phyloP scores from a whole-genome alignment of 2,113 vertebrate genomes.

The Turdus rufiventris region DNA sequence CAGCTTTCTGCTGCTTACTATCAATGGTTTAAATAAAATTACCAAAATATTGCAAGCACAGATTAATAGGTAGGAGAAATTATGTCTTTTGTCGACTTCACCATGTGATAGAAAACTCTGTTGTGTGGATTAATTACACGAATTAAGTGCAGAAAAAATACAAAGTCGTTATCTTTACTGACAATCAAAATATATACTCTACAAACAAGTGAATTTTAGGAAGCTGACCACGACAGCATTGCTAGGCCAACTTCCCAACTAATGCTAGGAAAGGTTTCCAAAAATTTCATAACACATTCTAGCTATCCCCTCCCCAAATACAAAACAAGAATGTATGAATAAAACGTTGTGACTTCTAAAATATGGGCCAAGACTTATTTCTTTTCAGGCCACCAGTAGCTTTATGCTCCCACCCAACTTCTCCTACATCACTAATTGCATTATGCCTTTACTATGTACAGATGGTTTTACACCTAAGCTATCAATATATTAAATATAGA shows the following conservation, averaged over 20 bases:
- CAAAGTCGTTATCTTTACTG: slow-evolving; percentile 40
- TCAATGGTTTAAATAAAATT: slow-evolving; percentile 39
- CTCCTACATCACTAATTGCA: slow-evolving; percentile 54
- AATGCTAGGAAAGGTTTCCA: slow-evolving; percentile 42
- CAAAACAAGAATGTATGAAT: slow-evolving; percentile 28
- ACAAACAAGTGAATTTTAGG: slow-evolving; percentile 44
- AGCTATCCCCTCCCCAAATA: slow-evolving; percentile 41
- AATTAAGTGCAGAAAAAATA: slow-evolving; percentile 66
- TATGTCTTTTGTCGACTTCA: background rate
- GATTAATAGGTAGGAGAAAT: slow-evolving; percentile 42
- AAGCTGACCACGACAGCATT: slow-evolving; percentile 20
- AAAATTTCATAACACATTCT: slow-evolving; percentile 27
- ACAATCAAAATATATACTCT: slow-evolving; percentile 55
- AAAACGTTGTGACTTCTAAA: slow-evolving; percentile 53
- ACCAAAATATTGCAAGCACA: slow-evolving; percentile 60
- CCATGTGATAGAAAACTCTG: slow-evolving; percentile 30
- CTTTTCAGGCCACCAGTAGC: background rate
- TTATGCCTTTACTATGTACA: slow-evolving; percentile 71
- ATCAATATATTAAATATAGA: slow-evolving; percentile 78
- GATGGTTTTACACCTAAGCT: slow-evolving; percentile 67
- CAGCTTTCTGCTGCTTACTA: slow-evolving; percentile 43
- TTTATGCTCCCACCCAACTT: slow-evolving; percentile 15
- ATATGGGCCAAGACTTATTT: background rate
- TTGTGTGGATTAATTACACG: slow-evolving; percentile 48
- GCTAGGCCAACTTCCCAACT: slow-evolving; percentile 22